A percentile compares a stretch with the other conserved stretches of the same genome.
Conservation (phyloP, 2,888 invertebrate genomes). For the Drosophila mayaguana region DNA sequence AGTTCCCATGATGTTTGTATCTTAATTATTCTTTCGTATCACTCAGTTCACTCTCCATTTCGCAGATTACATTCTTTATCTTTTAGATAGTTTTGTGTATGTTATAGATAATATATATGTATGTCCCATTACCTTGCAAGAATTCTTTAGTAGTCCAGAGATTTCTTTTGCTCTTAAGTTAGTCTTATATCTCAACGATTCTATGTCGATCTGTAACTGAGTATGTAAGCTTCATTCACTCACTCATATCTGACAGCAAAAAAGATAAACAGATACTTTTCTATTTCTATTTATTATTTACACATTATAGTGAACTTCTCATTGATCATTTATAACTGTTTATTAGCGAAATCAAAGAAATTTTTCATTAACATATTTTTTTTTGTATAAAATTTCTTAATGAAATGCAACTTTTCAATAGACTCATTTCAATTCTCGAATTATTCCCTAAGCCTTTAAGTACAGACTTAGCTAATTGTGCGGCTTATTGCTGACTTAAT, state of each 20-base stretch:
- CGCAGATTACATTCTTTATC: background rate
- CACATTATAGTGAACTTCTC: background rate
- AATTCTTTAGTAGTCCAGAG: no score
- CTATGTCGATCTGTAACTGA: background rate
- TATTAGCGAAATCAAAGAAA: background rate
- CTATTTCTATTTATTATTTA: background rate
- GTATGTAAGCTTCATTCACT: background rate
- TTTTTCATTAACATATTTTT: background rate
- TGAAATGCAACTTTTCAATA: background rate
- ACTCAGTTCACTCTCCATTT: constrained; percentile 1
- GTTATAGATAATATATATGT: background rate
- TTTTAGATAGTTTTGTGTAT: background rate
- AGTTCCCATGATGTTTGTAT: no score
- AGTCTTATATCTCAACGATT: background rate
- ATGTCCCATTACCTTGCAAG: background rate
- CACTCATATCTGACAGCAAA: background rate
- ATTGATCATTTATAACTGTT: background rate
- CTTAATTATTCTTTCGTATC: background rate
- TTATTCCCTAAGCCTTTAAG: background rate
- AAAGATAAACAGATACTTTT: background rate
- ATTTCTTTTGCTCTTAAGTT: background rate
- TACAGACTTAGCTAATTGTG: constrained; percentile 4
- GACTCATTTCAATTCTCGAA: background rate
- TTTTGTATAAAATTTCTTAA: background rate
- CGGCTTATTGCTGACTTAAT: no score